phyloP scores from a whole-genome alignment of 2,113 vertebrate species.

The Plestiodon gilberti region DNA sequence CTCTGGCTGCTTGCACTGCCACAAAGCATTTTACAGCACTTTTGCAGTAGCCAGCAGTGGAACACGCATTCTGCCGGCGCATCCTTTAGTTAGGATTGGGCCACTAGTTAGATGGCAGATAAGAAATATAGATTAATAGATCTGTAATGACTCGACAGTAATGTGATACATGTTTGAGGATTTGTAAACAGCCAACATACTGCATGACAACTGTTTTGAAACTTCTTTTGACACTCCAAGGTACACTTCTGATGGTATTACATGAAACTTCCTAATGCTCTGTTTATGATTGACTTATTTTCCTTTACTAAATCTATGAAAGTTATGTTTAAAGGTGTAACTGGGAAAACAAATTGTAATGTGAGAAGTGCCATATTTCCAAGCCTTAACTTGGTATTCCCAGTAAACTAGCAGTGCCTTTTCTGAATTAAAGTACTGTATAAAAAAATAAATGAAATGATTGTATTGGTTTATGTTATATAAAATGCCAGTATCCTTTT shows the following conservation, averaged over 20 bases:
- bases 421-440: slow-evolving; percentile 41
- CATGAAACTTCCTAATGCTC: slow-evolving; percentile 38
- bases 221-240: slow-evolving; percentile 20
- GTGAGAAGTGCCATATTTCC: slow-evolving; percentile 31
- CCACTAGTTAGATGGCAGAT: too few species aligned
- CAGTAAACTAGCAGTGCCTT: not conserved
- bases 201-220: too few species aligned
- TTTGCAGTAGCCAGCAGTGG: too few species aligned
- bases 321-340: not conserved
- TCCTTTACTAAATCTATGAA: slow-evolving; percentile 32
- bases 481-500: slow-evolving; percentile 32
- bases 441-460: not conserved
- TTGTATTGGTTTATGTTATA: not conserved
- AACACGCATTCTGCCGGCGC: too few species aligned
- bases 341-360: not conserved
- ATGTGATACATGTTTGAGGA: too few species aligned
- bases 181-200: too few species aligned
- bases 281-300: slow-evolving; percentile 30
- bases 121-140: too few species aligned
- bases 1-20: too few species aligned
- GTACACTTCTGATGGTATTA: slow-evolving; percentile 51
- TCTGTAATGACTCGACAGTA: too few species aligned
- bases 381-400: not conserved
- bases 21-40: too few species aligned
- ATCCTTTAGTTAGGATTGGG: too few species aligned